A percentile compares a stretch with the other conserved stretches of the same genome.
phyloP scores from a whole-genome alignment of 1,140 invertebrate genomes.

The Semibalanus balanoides region DNA sequence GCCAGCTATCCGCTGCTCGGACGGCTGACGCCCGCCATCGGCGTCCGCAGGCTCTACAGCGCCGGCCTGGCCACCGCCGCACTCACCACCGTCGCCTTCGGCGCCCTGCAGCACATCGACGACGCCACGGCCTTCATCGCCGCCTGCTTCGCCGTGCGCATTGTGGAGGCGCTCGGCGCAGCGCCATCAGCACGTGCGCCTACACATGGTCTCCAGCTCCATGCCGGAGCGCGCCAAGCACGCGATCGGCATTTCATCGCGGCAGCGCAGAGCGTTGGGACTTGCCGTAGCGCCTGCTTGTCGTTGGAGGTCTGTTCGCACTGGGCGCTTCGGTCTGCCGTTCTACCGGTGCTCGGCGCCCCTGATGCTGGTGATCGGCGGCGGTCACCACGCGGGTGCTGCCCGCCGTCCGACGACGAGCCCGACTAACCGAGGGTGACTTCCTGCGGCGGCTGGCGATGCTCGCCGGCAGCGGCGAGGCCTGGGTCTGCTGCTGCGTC shows the following conservation, averaged over 20 bases:
- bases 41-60: conserved; percentile 29
- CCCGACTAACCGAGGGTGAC: neutral
- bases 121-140: conserved; percentile 40
- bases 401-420: conserved; percentile 21
- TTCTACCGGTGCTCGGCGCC: conserved; percentile 36
- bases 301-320: conserved; percentile 31
- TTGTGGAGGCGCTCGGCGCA: conserved; percentile 42
- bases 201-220: conserved; percentile 34
- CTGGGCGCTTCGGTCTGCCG: conserved; percentile 40
- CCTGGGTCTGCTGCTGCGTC: conserved; percentile 29
- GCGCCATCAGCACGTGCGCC: conserved; percentile 41
- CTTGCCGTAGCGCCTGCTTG: conserved; percentile 38
- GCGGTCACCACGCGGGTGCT: conserved; percentile 39
- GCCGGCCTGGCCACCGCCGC: conserved; percentile 32
- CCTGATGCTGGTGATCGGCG: conserved; percentile 31
- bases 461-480: conserved; percentile 38
- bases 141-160: conserved; percentile 31
- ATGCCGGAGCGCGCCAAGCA: conserved; percentile 34
- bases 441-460: neutral
- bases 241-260: conserved; percentile 27
- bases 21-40: conserved; percentile 38
- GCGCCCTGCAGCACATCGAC: conserved; percentile 31
- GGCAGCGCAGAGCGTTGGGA: conserved; percentile 36
- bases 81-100: conserved; percentile 30
- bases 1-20: conserved; percentile 30